Base-by-base conservation (phyloP, 2,113 vertebrate species). In the Prionailurus bengalensis region DNA sequence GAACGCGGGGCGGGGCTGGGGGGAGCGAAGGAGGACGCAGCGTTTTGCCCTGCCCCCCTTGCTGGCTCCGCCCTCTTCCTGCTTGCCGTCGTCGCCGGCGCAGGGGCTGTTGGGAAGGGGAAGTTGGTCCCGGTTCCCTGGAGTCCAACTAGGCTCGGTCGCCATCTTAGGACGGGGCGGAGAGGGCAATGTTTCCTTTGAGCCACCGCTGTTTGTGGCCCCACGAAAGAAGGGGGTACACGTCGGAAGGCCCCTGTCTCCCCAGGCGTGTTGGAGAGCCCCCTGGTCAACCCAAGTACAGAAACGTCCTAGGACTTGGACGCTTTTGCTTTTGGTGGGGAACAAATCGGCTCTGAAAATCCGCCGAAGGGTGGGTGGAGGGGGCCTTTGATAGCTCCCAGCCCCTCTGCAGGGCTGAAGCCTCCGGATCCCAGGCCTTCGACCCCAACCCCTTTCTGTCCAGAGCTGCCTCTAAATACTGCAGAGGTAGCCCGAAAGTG, bases 141-240 rank as follows among this genome's bases (percentile, higher is more conserved):
- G 84, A 36, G 48, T 5, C 33, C 33, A 1, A 0, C 12, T 36
- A 16, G 42, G 27, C 1, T 7, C 16, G 1, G 94, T 68, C 86
- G 97, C 98, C 98, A 98, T 98, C 33, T 98, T 98, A 94, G 70
- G 11, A 8, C 29, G 5, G 61, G 16, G 61, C 2, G 1, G 16
- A 21, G 7, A 14, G 36, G 21, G 14, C 1, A 0, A 0, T 4
- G 1, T n/a, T 1, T 25, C 1, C 4, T 2, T 21, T 9, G 8
- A 33, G 16, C 2, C 31, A 0, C 4, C 0, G 23, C 19, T 14
- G 25, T 33, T 1, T 9, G 25, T 7, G 42, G 51, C 3, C 27
- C 1, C 4, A 1, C 13, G 36, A 27, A 36, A 63, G 53, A 45
- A 16, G 5, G 3, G 17, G 4, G 13, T 86, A 4, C 31, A 1